Evolutionary conservation across 2,888 invertebrate genomes (phyloP), one percentile per base, ranked within the genome.

Genomic region (Mesorhabditis spiculigera): DNA sequence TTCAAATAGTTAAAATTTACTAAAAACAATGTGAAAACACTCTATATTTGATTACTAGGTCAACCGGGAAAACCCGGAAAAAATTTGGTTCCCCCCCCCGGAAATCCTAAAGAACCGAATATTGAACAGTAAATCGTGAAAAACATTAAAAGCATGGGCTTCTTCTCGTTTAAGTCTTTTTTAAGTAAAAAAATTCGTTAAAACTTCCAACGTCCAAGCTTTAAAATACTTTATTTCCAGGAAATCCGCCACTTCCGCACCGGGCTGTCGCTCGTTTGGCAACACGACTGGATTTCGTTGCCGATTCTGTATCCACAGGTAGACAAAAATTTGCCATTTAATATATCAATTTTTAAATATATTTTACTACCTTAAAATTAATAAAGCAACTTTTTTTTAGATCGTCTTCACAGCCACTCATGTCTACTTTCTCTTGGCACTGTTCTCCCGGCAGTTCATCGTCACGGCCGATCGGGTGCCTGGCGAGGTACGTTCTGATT

Each of bases 401-500:
- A 68, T 83, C 43, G 78, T 83, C 10, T 83, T 81, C 64, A 67
- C 81, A 63, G 76, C 79, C 4, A 78, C 82, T 43, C 78, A 81
- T n/a, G 70, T 80, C n/a, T 83, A 83, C 71, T 83, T 83, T 68
- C 58, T 78, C 16, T 76, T 83, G 8, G 81, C 80, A 67, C 68
- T 83, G 42, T 67, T 83, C 5, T 73, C 79, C 4, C 70, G 82
- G 41, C 82, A 82, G 65, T 50, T 50, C 58, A 50, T 50, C 58
- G 58, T 50, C 58, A 50, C 58, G n/a, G 58, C 58, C 58, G 58
- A 50, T 50, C 58, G n/a, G 58, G n/a, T 13, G n/a, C 58, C 58
- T n/a, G 58, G 58, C 8, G 58, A 50, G 58, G 58, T 50, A 10
- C 8, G 50, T 13, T 50, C 13, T 13, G 50, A 50, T 10, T 10